Evolutionary conservation across 1,140 invertebrate species (phyloP), one percentile per base, ranked within the genome.

Genomic region (Papilio polytes): DNA sequence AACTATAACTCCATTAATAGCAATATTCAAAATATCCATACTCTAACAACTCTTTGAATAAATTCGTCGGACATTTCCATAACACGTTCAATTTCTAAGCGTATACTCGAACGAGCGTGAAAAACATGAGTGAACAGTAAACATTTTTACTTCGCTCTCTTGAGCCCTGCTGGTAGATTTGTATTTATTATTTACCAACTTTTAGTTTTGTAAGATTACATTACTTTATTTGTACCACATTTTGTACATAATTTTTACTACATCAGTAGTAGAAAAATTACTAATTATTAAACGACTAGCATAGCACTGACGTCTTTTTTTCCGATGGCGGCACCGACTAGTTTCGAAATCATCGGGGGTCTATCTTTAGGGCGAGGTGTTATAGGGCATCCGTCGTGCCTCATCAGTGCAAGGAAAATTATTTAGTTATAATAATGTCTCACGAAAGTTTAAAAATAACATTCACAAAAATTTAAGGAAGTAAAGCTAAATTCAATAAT

Each of bases 51-150:
- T 31, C 59, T 63, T 18, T 70, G 26, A 70, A 70, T 70, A 70
- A 70, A 70, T 70, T 15, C 63, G 4, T 18, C 13, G 63, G 63
- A 70, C 26, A 70, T 70, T 70, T 70, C 63, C 26, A 70, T 70
- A 31, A 70, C 63, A 70, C 63, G 63, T 31, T 70, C 63, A 36
- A 70, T 31, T 31, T 70, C 26, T 70, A 31, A 66, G 63, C 26
- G 63, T 70, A 20, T 26, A 31, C 22, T 15, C 63, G 63, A 70
- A 70, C 22, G 63, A 70, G 22, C 63, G 63, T 70, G 63, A 70
- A 70, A 70, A 70, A 70, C 63, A 70, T 70, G 26, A 36, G 63
- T 31, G 63, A 70, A 70, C 63, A 70, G 63, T 70, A 70, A 70
- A 70, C 63, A 70, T 70, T 70, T 70, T 70, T 70, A 70, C 26